These are phyloP conservation scores for Etheostoma cragini DNA, from an alignment of 2,113 vertebrate genomes.

Conservation along the genomic window DNA sequence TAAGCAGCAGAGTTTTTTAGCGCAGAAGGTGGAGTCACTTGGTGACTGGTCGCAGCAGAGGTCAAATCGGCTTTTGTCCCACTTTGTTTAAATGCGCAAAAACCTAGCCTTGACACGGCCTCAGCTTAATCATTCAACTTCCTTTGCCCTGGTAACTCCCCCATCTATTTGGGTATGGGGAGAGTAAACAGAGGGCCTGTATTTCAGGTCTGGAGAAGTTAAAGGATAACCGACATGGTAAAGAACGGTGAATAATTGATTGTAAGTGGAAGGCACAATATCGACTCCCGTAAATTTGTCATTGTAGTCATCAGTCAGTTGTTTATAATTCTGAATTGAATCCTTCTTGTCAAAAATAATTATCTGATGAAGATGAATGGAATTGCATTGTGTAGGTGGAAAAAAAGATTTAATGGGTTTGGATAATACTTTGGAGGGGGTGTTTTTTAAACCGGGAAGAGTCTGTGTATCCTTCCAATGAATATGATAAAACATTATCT, in stretches of 20 bases:
- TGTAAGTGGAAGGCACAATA: conserved; percentile 22
- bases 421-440: neutral
- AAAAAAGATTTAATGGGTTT: neutral
- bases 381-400: neutral
- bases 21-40: conserved; percentile 74
- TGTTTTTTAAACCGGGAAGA: too few species aligned
- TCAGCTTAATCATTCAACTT: conserved; percentile 79
- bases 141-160: conserved; percentile 48
- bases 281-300: conserved; percentile 12
- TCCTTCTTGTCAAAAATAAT: neutral
- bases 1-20: conserved; percentile 28
- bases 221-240: conserved; percentile 75
- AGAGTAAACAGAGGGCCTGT: conserved; percentile 68
- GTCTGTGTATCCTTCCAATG: neutral
- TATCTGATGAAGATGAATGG: neutral
- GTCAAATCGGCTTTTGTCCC: conserved; percentile 49
- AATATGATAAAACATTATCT: neutral
- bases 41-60: conserved; percentile 61
- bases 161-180: conserved; percentile 65
- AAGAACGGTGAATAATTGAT: conserved; percentile 59
- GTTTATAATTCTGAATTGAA: neutral
- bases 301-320: neutral
- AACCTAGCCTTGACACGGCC: conserved; percentile 47
- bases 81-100: conserved; percentile 30
- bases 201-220: conserved; percentile 66